Conservation (phyloP, 2,113 vertebrate species). For the Neofelis nebulosa region DNA sequence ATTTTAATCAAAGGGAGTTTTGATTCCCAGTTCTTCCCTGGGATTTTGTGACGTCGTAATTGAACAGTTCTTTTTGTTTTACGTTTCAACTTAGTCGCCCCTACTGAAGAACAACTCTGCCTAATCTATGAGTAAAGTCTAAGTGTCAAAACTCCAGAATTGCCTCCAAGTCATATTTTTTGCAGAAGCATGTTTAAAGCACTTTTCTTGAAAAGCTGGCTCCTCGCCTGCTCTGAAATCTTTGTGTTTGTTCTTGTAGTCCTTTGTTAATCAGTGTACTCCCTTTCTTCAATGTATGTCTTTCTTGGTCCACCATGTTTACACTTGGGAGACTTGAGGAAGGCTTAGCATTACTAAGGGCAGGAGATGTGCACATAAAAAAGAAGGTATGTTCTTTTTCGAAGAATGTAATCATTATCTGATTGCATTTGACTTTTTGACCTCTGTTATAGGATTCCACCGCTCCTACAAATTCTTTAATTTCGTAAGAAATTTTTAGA, state of each 20-base stretch:
- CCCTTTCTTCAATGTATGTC: background rate
- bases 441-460: constrained; percentile 69
- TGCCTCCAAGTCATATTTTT: constrained; percentile 55
- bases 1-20: constrained; percentile 57
- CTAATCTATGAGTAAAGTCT: constrained; percentile 54
- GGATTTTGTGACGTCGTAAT: constrained; percentile 60
- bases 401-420: constrained; percentile 67
- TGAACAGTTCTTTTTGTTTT: constrained; percentile 56
- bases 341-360: constrained; percentile 38
- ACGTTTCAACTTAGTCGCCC: constrained; percentile 38
- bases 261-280: background rate
- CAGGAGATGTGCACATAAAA: background rate
- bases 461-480: constrained; percentile 67
- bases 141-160: constrained; percentile 53
- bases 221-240: constrained; percentile 28
- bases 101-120: constrained; percentile 49
- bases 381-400: constrained; percentile 42
- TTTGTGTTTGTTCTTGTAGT: constrained; percentile 2
- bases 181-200: constrained; percentile 33
- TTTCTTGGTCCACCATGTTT: constrained; percentile 43
- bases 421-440: constrained; percentile 77
- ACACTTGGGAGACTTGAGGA: constrained; percentile 37
- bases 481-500: constrained; percentile 71
- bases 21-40: constrained; percentile 65
- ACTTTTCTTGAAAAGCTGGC: constrained; percentile 64